A percentile compares a stretch with the other conserved stretches of the same genome.
phyloP scores from a whole-genome alignment of 2,797 vertebrate species.

The Malurus splendens region DNA sequence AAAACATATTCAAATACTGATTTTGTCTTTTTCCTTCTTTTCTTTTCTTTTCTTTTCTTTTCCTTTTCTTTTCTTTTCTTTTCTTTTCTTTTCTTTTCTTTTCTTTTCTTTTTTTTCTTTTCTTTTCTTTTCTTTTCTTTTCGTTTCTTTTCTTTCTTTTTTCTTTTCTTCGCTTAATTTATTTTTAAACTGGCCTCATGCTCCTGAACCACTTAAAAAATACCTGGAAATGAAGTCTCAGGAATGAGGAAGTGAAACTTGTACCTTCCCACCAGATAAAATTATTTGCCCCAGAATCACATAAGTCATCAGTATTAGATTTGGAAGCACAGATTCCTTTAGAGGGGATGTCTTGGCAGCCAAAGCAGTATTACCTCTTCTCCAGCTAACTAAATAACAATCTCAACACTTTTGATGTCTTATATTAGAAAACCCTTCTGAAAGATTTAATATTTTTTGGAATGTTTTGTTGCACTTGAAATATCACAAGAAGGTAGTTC shows the following conservation, averaged over 20 bases:
- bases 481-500: neutral
- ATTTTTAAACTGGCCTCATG: neutral
- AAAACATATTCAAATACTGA: neutral
- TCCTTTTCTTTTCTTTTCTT: neutral
- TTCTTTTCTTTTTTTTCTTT: neutral
- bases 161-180: neutral
- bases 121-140: accelerated
- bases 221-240: neutral
- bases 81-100: no score
- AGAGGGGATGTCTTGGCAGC: neutral
- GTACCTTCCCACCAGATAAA: neutral
- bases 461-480: neutral
- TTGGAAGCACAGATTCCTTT: neutral
- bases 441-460: neutral
- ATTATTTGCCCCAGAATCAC: neutral
- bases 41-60: no score
- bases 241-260: neutral
- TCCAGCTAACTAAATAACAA: neutral
- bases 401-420: neutral
- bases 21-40: neutral
- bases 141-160: neutral
- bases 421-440: neutral
- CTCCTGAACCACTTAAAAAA: neutral
- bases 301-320: neutral
- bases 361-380: neutral